phyloP scores from a whole-genome alignment of 1,140 invertebrate species.

The Eumeta japonica region DNA sequence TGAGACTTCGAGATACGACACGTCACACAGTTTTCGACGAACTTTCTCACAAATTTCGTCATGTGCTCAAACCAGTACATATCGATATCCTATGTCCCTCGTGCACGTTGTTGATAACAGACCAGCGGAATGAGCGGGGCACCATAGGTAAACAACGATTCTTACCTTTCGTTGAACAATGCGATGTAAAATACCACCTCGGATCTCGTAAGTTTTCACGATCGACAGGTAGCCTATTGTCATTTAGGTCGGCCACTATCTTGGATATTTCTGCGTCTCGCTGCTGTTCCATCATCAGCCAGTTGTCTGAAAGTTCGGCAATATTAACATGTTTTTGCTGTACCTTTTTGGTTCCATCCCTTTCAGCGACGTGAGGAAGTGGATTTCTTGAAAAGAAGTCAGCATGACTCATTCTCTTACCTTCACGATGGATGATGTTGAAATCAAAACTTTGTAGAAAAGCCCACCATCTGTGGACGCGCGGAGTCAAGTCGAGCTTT shows the following conservation, averaged over 20 bases:
- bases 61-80: conserved; percentile 19
- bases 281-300: conserved; percentile 8
- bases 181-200: conserved; percentile 1
- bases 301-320: conserved; percentile 8
- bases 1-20: conserved; percentile 14
- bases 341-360: background rate
- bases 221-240: no score
- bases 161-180: conserved; percentile 4
- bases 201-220: background rate
- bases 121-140: conserved; percentile 10
- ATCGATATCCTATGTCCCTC: conserved; percentile 9
- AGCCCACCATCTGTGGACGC: conserved; percentile 25
- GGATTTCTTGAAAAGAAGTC: conserved; percentile 19
- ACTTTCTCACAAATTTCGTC: conserved; percentile 10
- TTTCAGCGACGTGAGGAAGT: background rate
- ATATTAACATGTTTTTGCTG: conserved; percentile 10
- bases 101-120: conserved; percentile 11
- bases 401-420: conserved; percentile 11
- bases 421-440: conserved; percentile 10
- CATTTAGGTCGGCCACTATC: conserved; percentile 2
- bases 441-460: conserved; percentile 13
- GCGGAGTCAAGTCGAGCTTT: conserved; percentile 23
- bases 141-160: conserved; percentile 8
- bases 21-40: conserved; percentile 16
- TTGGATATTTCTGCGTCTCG: conserved; percentile 7